These are phyloP conservation scores for Corythornis cristatus DNA, from an alignment of 2,113 vertebrate genomes.

Conservation along the genomic window DNA sequence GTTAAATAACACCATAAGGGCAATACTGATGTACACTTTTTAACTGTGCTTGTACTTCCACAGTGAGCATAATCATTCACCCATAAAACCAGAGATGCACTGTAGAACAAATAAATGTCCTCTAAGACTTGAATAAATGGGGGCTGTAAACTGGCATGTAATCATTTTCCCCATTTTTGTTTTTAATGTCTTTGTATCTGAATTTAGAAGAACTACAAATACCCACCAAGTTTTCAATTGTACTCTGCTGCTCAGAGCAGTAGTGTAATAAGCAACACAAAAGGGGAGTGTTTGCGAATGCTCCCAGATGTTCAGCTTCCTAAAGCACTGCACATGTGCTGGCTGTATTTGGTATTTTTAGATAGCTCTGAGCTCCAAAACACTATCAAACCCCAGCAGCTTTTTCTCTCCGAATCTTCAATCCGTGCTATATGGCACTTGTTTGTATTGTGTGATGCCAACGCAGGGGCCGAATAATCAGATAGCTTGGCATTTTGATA, in stretches of 20 bases:
- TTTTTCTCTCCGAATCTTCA: slow-evolving; percentile 62
- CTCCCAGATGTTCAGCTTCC: slow-evolving; percentile 75
- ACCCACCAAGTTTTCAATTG: neutral
- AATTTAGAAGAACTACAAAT: slow-evolving; percentile 15
- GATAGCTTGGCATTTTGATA: neutral
- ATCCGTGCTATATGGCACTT: slow-evolving; percentile 20
- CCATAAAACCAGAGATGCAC: neutral
- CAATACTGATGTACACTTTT: neutral
- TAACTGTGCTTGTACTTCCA: neutral
- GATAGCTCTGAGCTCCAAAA: slow-evolving; percentile 67
- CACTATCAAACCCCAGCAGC: slow-evolving; percentile 61
- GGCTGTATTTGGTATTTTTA: slow-evolving; percentile 76
- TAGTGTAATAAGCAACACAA: slow-evolving; percentile 48
- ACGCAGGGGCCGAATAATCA: slow-evolving; percentile 46
- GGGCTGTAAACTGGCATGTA: neutral
- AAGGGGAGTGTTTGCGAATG: slow-evolving; percentile 62
- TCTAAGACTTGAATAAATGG: neutral
- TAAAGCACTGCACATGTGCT: slow-evolving; percentile 71
- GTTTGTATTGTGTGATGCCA: neutral
- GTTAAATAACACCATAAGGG: neutral
- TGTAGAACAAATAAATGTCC: neutral
- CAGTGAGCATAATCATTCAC: neutral
- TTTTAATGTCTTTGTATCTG: neutral
- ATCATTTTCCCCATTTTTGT: neutral
- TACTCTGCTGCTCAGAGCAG: slow-evolving; percentile 15